Percentiles rank a stretch among this genome's conserved stretches.
Conservation (phyloP, 35 echinoderm and acorn worm species). For the Stichopus chloronotus region DNA sequence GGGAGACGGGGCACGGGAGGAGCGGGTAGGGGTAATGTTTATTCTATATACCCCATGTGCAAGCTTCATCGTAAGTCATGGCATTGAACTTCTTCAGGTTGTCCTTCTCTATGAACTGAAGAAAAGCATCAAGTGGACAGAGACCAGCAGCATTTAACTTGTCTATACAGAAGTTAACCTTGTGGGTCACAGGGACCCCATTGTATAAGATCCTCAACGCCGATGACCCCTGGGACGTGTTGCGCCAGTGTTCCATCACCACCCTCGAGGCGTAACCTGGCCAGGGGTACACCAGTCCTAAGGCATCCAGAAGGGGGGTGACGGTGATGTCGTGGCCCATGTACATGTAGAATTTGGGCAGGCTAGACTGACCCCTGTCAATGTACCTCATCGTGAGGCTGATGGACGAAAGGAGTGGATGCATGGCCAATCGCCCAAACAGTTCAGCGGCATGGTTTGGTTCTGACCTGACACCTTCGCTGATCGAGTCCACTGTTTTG, state of each 20-base stretch:
- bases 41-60: conserved; percentile 19
- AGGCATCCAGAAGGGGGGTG: conserved; percentile 33
- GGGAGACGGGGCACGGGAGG: no score
- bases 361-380: not conserved
- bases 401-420: conserved; percentile 31
- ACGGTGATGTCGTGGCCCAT: conserved; percentile 51
- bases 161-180: conserved; percentile 34
- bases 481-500: conserved; percentile 30
- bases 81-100: conserved; percentile 32
- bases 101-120: conserved; percentile 27
- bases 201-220: conserved; percentile 50
- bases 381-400: conserved; percentile 3
- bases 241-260: conserved; percentile 49
- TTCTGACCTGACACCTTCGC: not conserved
- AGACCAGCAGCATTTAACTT: conserved; percentile 5
- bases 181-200: conserved; percentile 30
- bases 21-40: not conserved
- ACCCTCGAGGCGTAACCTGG: conserved; percentile 39
- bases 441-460: not conserved
- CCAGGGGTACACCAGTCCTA: conserved; percentile 54
- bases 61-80: conserved; percentile 54
- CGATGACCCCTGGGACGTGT: not conserved
- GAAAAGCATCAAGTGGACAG: conserved; percentile 12
- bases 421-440: conserved; percentile 50
- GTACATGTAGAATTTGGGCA: conserved; percentile 35